These are phyloP conservation scores for Meandrusa payeni DNA, from an alignment of 2,888 invertebrate genomes.

Conservation along the genomic window DNA sequence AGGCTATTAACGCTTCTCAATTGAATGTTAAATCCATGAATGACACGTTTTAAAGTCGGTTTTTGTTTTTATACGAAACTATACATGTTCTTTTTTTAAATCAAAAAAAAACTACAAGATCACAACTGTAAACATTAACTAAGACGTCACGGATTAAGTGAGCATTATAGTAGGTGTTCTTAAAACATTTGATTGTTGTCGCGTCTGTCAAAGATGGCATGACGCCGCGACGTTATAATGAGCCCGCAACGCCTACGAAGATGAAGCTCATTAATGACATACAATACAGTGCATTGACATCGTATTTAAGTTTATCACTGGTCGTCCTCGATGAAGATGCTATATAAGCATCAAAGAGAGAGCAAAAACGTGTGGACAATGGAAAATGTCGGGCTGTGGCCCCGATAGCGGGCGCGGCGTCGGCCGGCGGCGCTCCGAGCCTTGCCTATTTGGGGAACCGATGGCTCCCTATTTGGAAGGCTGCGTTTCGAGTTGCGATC, in stretches of 20 bases:
- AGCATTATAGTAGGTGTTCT: slow-evolving; percentile 11
- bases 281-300: slow-evolving; percentile 35
- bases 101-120: too few species aligned
- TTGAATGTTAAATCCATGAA: too few species aligned
- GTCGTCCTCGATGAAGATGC: slow-evolving; percentile 48
- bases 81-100: too few species aligned
- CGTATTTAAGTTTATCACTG: slow-evolving; percentile 35
- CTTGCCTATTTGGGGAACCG: slow-evolving; percentile 71
- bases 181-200: slow-evolving; percentile 15
- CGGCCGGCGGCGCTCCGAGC: slow-evolving; percentile 44
- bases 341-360: slow-evolving; percentile 46
- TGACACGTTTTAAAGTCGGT: too few species aligned
- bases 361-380: slow-evolving; percentile 67
- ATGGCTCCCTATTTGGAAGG: slow-evolving; percentile 73
- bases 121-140: background rate
- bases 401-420: slow-evolving; percentile 53
- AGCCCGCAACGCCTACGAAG: slow-evolving; percentile 15
- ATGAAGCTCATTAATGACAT: slow-evolving; percentile 23
- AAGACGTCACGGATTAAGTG: slow-evolving; percentile 11
- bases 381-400: slow-evolving; percentile 57
- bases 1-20: too few species aligned
- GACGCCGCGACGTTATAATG: slow-evolving; percentile 14
- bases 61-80: too few species aligned
- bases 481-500: slow-evolving; percentile 71
- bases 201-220: slow-evolving; percentile 13